Conservation (phyloP, 2,113 vertebrate genomes). For the Cygnus buccinator region DNA sequence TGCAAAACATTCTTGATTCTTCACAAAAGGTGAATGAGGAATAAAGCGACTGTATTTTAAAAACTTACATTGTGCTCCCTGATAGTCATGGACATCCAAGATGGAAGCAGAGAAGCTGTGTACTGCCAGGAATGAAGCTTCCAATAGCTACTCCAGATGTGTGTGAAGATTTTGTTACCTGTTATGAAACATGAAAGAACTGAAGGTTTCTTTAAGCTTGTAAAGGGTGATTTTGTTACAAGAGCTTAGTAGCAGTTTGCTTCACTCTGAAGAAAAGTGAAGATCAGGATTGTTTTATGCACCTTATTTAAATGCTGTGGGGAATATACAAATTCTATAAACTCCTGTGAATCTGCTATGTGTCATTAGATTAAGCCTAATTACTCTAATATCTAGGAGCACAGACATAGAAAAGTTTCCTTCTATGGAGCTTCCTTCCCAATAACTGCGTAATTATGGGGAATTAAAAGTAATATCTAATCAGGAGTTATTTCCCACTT, state of each 20-base stretch:
- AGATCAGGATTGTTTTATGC: background rate
- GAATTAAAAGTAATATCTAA: background rate
- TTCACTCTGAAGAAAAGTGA: background rate
- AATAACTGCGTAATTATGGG: background rate
- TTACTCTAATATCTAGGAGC: background rate
- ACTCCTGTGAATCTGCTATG: background rate
- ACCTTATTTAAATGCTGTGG: background rate
- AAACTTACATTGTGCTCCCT: background rate
- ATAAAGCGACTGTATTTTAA: background rate
- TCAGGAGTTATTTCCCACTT: background rate
- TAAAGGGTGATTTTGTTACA: background rate
- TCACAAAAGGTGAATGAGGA: background rate
- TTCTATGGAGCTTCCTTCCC: background rate
- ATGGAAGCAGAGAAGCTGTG: background rate
- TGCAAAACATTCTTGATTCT: background rate
- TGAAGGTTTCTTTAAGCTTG: background rate
- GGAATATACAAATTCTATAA: background rate
- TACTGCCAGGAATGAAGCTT: background rate
- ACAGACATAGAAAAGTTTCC: background rate
- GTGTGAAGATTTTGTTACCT: background rate
- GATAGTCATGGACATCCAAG: rapidly evolving
- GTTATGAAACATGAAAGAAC: background rate
- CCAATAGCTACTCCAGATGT: background rate
- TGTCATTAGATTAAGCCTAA: background rate
- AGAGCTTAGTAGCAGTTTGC: background rate